Percentiles rank a stretch among this genome's conserved stretches.
phyloP scores from a whole-genome alignment of 1,140 invertebrate genomes.

The Augochlora pura region DNA sequence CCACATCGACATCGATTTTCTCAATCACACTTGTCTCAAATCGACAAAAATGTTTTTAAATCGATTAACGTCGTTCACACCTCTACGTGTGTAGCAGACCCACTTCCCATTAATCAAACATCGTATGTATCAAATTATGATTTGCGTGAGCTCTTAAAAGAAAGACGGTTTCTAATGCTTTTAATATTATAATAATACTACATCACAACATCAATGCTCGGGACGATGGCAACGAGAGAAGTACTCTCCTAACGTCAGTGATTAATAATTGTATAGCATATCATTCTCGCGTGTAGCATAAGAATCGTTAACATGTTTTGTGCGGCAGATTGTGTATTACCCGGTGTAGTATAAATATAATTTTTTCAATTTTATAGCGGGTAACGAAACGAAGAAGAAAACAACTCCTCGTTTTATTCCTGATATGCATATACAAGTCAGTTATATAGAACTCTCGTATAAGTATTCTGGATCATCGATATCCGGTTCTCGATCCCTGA shows the following conservation, averaged over 20 bases:
- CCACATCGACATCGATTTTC: constrained; percentile 19
- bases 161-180: constrained; percentile 62
- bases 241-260: constrained; percentile 28
- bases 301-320: constrained; percentile 18
- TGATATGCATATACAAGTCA: constrained; percentile 33
- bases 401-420: constrained; percentile 1
- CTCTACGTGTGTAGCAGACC: neutral
- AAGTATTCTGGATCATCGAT: neutral
- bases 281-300: constrained; percentile 6
- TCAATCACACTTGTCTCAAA: constrained; percentile 29
- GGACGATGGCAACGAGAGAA: constrained; percentile 24
- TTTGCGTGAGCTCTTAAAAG: constrained; percentile 23
- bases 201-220: constrained; percentile 42
- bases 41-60: constrained; percentile 43
- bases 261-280: constrained; percentile 35
- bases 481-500: neutral
- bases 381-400: constrained; percentile 2
- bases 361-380: neutral
- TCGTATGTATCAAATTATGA: constrained; percentile 45
- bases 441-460: constrained; percentile 12
- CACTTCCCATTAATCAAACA: constrained; percentile 41
- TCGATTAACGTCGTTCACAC: constrained; percentile 26
- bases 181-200: constrained; percentile 52
- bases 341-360: neutral
- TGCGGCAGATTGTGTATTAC: constrained; percentile 5